phyloP scores from a whole-genome alignment of 2,888 invertebrate genomes.

The Capitulum mitella region DNA sequence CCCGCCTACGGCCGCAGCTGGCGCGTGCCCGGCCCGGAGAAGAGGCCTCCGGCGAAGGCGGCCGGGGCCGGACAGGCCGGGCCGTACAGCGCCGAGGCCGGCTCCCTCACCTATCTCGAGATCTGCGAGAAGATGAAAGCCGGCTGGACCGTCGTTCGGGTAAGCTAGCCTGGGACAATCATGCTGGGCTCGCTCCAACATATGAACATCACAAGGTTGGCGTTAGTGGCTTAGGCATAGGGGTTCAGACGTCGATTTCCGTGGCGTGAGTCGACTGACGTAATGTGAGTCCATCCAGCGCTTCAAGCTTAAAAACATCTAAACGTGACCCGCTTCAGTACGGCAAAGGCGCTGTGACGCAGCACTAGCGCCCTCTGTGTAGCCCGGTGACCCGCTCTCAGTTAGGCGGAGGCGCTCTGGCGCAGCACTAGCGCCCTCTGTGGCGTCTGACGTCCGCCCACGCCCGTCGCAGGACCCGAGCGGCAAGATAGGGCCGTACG shows the following conservation, averaged over 20 bases:
- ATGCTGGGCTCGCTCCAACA: no score
- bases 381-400: no score
- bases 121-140: constrained; percentile 29
- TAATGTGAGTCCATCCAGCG: no score
- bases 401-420: no score
- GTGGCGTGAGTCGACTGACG: no score
- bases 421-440: background rate
- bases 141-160: constrained; percentile 30
- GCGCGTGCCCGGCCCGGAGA: background rate
- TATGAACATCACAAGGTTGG: no score
- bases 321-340: no score
- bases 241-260: no score
- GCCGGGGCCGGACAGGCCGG: constrained; percentile 27
- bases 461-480: background rate
- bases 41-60: background rate
- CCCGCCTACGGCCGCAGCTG: constrained; percentile 27
- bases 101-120: constrained; percentile 29
- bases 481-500: constrained; percentile 38
- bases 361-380: background rate
- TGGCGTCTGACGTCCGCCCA: background rate
- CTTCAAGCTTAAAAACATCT: no score
- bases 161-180: no score
- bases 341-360: background rate
- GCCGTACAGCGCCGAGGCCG: constrained; percentile 25
- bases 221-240: no score